These are phyloP conservation scores for Pollenia labialis DNA, from an alignment of 2,888 invertebrate species.

Conservation along the genomic window DNA sequence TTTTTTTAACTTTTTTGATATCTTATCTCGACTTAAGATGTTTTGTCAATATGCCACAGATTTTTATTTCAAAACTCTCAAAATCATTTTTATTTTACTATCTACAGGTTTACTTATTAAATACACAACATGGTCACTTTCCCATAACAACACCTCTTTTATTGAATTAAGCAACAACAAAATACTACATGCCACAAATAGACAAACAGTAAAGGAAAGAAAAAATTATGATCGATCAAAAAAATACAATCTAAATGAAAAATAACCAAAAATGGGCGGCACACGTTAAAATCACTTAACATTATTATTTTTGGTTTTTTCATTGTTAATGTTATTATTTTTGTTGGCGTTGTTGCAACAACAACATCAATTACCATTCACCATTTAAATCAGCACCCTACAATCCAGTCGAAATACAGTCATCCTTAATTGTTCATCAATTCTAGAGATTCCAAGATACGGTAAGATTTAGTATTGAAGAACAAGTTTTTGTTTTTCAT, in stretches of 20 bases:
- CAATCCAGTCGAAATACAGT: conserved; percentile 12
- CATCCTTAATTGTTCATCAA: conserved; percentile 6
- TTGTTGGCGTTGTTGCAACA: conserved; percentile 17
- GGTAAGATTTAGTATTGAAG: conserved; percentile 19
- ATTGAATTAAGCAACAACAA: conserved; percentile 27
- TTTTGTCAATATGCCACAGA: too few relatives aligned
- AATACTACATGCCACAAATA: conserved; percentile 35
- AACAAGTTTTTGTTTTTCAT: background rate
- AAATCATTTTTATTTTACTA: background rate
- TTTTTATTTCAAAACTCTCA: too few relatives aligned
- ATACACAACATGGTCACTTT: conserved; percentile 49
- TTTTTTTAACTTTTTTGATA: too few relatives aligned
- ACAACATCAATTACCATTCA: conserved; percentile 41
- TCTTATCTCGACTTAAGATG: too few relatives aligned
- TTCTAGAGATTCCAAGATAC: conserved; percentile 13
- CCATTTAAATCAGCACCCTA: conserved; percentile 60
- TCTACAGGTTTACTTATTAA: background rate
- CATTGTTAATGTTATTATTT: background rate
- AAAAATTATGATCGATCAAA: conserved; percentile 69
- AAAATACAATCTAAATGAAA: conserved; percentile 26
- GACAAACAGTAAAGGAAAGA: conserved; percentile 27
- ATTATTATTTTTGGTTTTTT: conserved; percentile 20
- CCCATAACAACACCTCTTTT: conserved; percentile 2
- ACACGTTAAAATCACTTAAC: conserved; percentile 72
- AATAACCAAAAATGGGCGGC: conserved; percentile 59